Conservation (phyloP, 1,140 invertebrate species). For the Drosophila yakuba region DNA sequence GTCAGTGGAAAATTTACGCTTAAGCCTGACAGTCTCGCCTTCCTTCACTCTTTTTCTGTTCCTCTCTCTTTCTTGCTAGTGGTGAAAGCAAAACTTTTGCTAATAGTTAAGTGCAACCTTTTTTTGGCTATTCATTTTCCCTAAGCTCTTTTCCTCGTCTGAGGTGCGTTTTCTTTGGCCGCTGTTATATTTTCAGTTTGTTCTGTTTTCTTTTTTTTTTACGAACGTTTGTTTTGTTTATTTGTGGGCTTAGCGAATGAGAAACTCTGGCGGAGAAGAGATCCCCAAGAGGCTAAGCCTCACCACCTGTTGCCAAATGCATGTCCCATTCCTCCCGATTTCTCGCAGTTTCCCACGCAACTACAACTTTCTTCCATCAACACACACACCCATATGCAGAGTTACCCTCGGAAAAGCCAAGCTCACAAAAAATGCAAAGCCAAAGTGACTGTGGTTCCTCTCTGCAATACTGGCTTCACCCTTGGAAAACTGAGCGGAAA, state of each 20-base stretch:
- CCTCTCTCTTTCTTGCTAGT: neutral
- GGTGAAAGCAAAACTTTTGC: constrained; percentile 32
- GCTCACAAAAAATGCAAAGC: constrained; percentile 60
- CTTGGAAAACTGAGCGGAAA: constrained; percentile 6
- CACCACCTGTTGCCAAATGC: constrained; percentile 27
- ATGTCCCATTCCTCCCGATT: neutral
- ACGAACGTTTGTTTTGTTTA: constrained; percentile 4
- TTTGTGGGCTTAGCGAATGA: constrained; percentile 15
- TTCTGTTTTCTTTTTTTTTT: neutral
- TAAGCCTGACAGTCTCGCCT: constrained; percentile 29
- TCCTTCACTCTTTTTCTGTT: neutral
- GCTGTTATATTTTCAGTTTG: neutral
- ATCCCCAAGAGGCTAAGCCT: constrained; percentile 22
- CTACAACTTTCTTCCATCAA: constrained; percentile 2
- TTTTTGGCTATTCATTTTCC: neutral
- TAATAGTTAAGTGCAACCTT: constrained; percentile 49
- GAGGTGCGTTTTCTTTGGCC: constrained; percentile 12
- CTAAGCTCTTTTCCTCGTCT: constrained; percentile 12
- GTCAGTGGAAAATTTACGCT: constrained; percentile 63
- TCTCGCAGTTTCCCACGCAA: constrained; percentile 2
- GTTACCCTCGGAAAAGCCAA: constrained; percentile 1
- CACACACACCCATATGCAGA: too few species aligned
- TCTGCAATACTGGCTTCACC: neutral
- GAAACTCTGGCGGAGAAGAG: constrained; percentile 1
- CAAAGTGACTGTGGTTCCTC: constrained; percentile 51